Evolutionary conservation across 2,888 invertebrate species (phyloP).

Genomic region (Agrilus biguttatus): DNA sequence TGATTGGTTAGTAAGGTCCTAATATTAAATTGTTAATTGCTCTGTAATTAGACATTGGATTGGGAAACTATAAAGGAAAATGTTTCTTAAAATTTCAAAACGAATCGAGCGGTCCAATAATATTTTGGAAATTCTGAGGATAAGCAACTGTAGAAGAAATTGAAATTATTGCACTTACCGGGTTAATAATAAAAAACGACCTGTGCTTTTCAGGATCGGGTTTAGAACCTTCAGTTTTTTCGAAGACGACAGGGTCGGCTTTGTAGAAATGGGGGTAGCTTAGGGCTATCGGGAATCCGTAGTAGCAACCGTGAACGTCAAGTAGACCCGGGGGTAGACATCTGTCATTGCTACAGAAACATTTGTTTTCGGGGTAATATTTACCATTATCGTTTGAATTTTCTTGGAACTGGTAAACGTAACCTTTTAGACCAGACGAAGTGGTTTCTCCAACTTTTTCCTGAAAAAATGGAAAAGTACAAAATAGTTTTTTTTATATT

Average conservation of each 20-base stretch:
- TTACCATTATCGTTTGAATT: constrained; percentile 67
- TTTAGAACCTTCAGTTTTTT: constrained; percentile 44
- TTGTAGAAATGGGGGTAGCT: constrained; percentile 81
- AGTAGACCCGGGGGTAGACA: constrained; percentile 64
- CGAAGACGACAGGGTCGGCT: constrained; percentile 47
- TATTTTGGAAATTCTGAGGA: not conserved
- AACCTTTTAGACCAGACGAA: constrained; percentile 46
- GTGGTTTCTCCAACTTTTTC: constrained; percentile 44
- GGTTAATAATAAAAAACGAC: constrained; percentile 63
- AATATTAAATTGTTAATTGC: too few species aligned
- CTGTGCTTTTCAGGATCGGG: constrained; percentile 52
- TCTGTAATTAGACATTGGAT: too few species aligned
- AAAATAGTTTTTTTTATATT: too few species aligned
- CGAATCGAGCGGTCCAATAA: not conserved
- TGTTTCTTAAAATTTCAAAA: too few species aligned
- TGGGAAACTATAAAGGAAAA: too few species aligned
- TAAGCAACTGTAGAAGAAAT: too few species aligned
- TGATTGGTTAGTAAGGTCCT: too few species aligned
- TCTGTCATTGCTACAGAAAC: constrained; percentile 57
- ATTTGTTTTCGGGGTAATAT: constrained; percentile 56
- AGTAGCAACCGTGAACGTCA: constrained; percentile 78
- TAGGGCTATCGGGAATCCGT: constrained; percentile 78
- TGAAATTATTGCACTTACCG: too few species aligned
- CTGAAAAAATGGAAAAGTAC: constrained; percentile 33
- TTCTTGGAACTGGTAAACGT: constrained; percentile 61